Evolutionary conservation across 2,113 vertebrate genomes (phyloP).

Genomic region (human): GRCh38 chr16:62566501-62567000

Average conservation of each 20-base stretch:
- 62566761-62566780: background rate
- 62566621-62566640: background rate
- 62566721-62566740: background rate
- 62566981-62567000: slow-evolving; percentile 77
- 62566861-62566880: slow-evolving; percentile 58
- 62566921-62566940: slow-evolving; percentile 39
- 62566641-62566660: slow-evolving; percentile 38
- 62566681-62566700: background rate
- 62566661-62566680: background rate
- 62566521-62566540: background rate
- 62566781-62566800: background rate
- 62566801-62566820: slow-evolving; percentile 51
- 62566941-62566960: slow-evolving; percentile 57
- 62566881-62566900: slow-evolving; percentile 72
- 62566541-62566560: slow-evolving; percentile 62
- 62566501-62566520: background rate
- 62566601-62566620: slow-evolving; percentile 7
- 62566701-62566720: slow-evolving; percentile 27
- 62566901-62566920: slow-evolving; percentile 69
- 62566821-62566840: slow-evolving; percentile 31
- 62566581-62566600: slow-evolving; percentile 18
- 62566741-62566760: background rate
- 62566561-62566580: slow-evolving; percentile 57
- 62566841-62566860: slow-evolving; percentile 52
- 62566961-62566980: slow-evolving; percentile 65